These are phyloP conservation scores for Nerophis ophidion DNA, from an alignment of 2,113 vertebrate species.

Conservation along the genomic window DNA sequence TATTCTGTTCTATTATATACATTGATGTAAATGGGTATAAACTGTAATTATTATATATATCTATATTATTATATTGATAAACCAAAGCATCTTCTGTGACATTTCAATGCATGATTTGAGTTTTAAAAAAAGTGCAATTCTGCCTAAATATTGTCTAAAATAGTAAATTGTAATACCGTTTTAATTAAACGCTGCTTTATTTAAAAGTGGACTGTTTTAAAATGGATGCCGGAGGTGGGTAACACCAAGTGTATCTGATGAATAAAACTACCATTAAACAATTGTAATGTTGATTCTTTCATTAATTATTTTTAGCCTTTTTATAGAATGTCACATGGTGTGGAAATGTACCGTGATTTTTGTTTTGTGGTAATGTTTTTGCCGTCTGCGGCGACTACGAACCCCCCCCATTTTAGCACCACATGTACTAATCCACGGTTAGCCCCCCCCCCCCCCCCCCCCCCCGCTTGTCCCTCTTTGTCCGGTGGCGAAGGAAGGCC, in stretches of 20 bases:
- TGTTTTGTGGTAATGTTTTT: neutral
- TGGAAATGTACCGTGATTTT: neutral
- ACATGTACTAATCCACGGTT: conserved; percentile 53
- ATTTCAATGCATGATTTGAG: no score
- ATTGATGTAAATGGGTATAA: no score
- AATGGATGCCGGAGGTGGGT: conserved; percentile 9
- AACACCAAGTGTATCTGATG: neutral
- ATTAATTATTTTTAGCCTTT: neutral
- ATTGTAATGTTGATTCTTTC: neutral
- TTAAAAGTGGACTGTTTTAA: conserved; percentile 43
- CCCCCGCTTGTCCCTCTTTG: conserved; percentile 76
- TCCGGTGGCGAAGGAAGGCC: conserved; percentile 74
- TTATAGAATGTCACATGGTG: neutral
- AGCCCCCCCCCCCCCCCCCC: no score
- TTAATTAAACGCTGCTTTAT: conserved; percentile 15
- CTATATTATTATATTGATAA: no score
- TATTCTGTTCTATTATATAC: no score
- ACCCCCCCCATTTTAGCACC: conserved; percentile 43
- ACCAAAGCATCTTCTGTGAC: no score
- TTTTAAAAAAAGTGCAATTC: no score
- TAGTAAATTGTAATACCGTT: conserved; percentile 28
- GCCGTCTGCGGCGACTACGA: neutral
- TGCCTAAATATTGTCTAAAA: no score
- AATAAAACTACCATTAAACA: neutral
- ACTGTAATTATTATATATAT: no score